Base-by-base conservation (phyloP, 2,797 vertebrate genomes). In the Tragopan temminckii region DNA sequence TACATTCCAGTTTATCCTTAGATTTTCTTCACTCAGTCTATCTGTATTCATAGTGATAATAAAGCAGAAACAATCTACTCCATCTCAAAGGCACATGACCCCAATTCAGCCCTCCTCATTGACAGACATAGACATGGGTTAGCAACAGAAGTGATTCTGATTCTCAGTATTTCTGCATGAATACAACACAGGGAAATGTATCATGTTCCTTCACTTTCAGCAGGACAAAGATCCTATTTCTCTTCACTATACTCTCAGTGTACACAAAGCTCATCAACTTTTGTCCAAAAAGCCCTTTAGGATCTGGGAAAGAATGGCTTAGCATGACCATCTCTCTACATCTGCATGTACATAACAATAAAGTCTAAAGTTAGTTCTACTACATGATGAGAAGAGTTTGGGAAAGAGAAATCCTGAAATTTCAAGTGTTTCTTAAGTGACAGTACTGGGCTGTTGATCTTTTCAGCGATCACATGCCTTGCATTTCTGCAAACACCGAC, bases 261-360 rank as follows among this genome's bases (percentile, higher is more conserved):
- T 18, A 23, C 0, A 0, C 16, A 45, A 78, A 70, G 27, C 19
- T 35, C 62, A 18, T 20, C 19, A 46, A 52, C 24, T 42, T 72
- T 13, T 24, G 43, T 1, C 42, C 46, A 14, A 38, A 80, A 36
- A 45, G 19, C 33, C n/a, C 31, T 69, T 57, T 45, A 23, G 31
- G 35, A 84, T 53, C 31, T 21, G 21, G 17, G 31, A 35, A 70
- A 29, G 20, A 33, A 38, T 10, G 29, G 53, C 62, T 87, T n/a
- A 43, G 21, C 25, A 27, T 1, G 5, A 35, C 33, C 35, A 23
- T 4, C 18, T 12, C 70, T 48, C 50, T 52, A 18, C 8, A n/a
- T 31, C 74, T 86, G 24, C 7, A 2, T 1, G 4, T 21, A 7
- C 9, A 16, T 0, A 69, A 36, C 25, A 57, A 57, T 38, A 63